Evolutionary conservation across 2,888 invertebrate genomes (phyloP).

Genomic region (Microdon myrmicae): DNA sequence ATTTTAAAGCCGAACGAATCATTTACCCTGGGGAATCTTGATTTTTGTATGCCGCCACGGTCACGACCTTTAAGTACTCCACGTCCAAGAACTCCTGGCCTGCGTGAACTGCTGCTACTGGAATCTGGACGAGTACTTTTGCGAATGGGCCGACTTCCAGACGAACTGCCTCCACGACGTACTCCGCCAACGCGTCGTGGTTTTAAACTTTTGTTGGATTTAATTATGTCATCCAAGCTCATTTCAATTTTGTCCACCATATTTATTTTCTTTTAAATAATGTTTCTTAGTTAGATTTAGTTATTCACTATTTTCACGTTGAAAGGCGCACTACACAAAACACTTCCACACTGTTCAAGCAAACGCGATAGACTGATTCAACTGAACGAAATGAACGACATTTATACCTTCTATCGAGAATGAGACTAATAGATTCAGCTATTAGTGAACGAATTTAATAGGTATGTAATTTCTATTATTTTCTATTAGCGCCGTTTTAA

Average conservation of each 20-base stretch:
- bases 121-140: constrained; percentile 70
- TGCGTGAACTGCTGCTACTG: constrained; percentile 63
- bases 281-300: too few species aligned
- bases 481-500: too few species aligned
- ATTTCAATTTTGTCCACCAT: constrained; percentile 97
- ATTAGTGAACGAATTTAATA: too few species aligned
- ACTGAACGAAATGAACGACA: too few species aligned
- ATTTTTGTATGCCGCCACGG: constrained; percentile 74
- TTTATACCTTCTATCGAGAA: too few species aligned
- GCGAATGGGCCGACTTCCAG: constrained; percentile 69
- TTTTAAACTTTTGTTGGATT: constrained; percentile 74
- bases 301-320: too few species aligned
- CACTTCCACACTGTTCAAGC: too few species aligned
- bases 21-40: constrained; percentile 66
- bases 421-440: too few species aligned
- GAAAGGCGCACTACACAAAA: too few species aligned
- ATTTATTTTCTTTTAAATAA: too few species aligned
- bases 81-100: constrained; percentile 66
- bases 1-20: neutral
- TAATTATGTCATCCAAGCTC: constrained; percentile 97
- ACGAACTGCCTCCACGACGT: constrained; percentile 69
- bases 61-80: constrained; percentile 76
- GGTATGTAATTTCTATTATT: too few species aligned
- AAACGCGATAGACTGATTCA: too few species aligned
- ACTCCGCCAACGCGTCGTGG: constrained; percentile 73